phyloP scores from a whole-genome alignment of 2,797 vertebrate species.

The Alexandromys oeconomus region DNA sequence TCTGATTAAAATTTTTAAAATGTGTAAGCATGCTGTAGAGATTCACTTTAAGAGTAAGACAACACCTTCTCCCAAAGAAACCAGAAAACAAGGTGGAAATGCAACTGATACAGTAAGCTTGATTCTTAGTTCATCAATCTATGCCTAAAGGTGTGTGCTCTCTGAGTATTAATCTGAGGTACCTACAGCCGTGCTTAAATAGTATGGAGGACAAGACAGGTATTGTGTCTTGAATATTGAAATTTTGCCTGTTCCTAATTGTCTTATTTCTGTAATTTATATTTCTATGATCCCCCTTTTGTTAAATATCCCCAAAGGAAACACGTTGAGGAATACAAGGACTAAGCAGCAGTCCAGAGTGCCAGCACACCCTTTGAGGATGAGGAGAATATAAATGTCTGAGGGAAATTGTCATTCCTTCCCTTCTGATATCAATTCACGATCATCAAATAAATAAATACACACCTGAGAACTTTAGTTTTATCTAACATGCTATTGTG shows the following conservation, averaged over 20 bases:
- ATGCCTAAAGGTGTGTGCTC: neutral
- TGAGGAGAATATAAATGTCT: neutral
- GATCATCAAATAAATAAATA: neutral
- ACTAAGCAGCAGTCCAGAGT: neutral
- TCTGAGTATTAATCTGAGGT: neutral
- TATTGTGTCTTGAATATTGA: neutral
- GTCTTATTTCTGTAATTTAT: neutral
- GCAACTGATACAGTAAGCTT: neutral
- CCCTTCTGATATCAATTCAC: neutral
- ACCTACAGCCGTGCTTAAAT: neutral
- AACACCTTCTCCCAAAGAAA: neutral
- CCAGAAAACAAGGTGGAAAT: neutral
- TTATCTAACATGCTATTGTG: neutral
- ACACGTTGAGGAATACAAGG: neutral
- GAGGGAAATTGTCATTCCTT: neutral
- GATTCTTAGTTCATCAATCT: neutral
- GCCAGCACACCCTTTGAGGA: neutral
- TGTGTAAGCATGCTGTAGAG: neutral
- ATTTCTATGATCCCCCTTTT: neutral
- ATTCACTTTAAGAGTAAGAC: neutral
- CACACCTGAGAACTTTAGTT: neutral
- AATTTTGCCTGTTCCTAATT: neutral
- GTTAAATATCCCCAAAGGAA: neutral
- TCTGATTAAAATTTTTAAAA: conserved; percentile 44
- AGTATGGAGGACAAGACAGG: rapidly evolving